Evolutionary conservation across 2,113 vertebrate species (phyloP).

Genomic region (Eclectus roratus): DNA sequence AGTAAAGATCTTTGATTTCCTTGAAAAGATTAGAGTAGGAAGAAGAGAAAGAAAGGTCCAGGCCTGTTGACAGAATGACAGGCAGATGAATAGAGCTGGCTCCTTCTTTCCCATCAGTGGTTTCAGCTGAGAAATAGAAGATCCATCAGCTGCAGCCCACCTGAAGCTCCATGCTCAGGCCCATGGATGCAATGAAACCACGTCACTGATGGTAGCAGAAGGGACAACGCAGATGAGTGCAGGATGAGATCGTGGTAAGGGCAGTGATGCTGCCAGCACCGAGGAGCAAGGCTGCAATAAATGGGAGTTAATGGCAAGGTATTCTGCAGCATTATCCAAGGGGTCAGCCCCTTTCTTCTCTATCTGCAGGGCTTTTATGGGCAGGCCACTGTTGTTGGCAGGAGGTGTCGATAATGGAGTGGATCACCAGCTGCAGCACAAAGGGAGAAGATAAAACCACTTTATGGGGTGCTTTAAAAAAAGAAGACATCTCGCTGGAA

Average conservation of each 20-base stretch:
- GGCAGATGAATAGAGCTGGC: not conserved
- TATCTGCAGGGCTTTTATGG: not conserved
- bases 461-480: not conserved
- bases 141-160: not conserved
- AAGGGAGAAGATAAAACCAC: not conserved
- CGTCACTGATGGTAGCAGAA: not conserved
- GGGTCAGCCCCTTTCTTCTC: not conserved
- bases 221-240: fast-evolving
- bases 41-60: not conserved
- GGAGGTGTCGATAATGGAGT: not conserved
- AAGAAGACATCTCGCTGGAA: not conserved
- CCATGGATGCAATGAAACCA: fast-evolving
- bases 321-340: not conserved
- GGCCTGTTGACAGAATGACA: not conserved
- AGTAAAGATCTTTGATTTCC: not conserved
- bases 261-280: not conserved
- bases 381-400: not conserved
- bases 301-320: not conserved
- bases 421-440: not conserved
- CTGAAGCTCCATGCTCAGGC: not conserved
- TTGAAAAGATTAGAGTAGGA: not conserved
- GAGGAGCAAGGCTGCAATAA: not conserved
- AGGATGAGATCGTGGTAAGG: not conserved
- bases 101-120: not conserved
- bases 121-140: not conserved